Conservation (phyloP, 2,888 invertebrate genomes). For the Oligia latruncula region DNA sequence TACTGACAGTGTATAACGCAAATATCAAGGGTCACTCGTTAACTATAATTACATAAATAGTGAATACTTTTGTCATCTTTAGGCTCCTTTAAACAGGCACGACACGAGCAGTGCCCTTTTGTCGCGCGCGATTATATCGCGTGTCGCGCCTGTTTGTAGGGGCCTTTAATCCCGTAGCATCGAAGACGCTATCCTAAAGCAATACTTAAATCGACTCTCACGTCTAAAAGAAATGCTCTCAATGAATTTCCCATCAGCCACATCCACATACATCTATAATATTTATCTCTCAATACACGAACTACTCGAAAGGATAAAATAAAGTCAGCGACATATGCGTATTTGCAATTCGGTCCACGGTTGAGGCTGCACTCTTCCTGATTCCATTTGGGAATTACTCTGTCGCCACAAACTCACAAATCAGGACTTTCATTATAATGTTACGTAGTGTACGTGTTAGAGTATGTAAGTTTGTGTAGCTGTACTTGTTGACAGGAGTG, state of each 20-base stretch:
- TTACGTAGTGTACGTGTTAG: conserved; percentile 55
- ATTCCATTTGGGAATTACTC: conserved; percentile 89
- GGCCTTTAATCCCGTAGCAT: not conserved
- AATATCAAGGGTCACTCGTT: not conserved
- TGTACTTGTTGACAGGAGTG: not conserved
- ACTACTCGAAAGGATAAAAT: conserved; percentile 73
- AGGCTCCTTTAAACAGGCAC: no score
- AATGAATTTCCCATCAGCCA: conserved; percentile 29
- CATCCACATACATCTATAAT: conserved; percentile 44
- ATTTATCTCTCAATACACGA: conserved; percentile 62
- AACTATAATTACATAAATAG: not conserved
- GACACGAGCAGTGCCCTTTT: no score
- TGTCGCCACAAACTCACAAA: conserved; percentile 87
- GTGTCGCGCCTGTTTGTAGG: no score
- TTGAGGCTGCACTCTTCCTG: conserved; percentile 86
- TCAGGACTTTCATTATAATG: conserved; percentile 86
- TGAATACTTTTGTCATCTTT: not conserved
- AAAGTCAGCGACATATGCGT: conserved; percentile 85
- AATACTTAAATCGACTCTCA: not conserved
- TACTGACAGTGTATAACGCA: no score
- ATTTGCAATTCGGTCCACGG: conserved; percentile 88
- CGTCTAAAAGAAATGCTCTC: conserved; percentile 14
- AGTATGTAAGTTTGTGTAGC: not conserved
- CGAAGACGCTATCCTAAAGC: not conserved
- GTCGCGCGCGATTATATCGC: no score